Evolutionary conservation across 1,140 invertebrate species (phyloP).

Genomic region (Drosophila bifasciata): DNA sequence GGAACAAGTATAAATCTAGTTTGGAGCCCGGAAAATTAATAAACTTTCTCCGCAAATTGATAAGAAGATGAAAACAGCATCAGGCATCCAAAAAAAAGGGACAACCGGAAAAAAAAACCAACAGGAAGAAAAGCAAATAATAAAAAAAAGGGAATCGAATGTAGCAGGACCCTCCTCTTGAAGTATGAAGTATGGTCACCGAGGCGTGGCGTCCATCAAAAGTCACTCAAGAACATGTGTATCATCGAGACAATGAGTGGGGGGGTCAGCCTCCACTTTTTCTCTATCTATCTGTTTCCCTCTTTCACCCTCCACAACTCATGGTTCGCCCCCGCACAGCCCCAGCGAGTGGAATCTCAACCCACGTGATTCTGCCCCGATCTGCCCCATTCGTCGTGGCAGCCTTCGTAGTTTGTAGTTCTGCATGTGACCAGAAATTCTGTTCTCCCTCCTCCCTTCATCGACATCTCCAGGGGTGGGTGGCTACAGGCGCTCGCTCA

Average conservation of each 20-base stretch:
- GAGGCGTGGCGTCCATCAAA: slow-evolving; percentile 63
- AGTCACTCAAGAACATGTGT: slow-evolving; percentile 73
- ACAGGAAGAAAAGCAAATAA: slow-evolving; percentile 14
- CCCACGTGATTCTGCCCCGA: slow-evolving; percentile 57
- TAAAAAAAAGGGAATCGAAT: slow-evolving; percentile 28
- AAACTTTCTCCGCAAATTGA: slow-evolving; percentile 69
- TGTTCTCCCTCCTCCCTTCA: slow-evolving; percentile 43
- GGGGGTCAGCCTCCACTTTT: slow-evolving; percentile 15
- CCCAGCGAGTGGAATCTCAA: slow-evolving; percentile 31
- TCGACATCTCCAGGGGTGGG: background rate
- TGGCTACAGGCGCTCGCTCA: slow-evolving; percentile 5
- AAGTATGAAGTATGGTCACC: slow-evolving; percentile 35
- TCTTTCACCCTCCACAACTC: slow-evolving; percentile 19
- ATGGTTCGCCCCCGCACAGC: slow-evolving; percentile 12
- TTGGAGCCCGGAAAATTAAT: slow-evolving; percentile 64
- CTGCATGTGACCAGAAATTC: slow-evolving; percentile 69
- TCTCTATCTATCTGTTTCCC: slow-evolving; percentile 14
- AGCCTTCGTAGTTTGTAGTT: slow-evolving; percentile 25
- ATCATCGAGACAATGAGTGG: slow-evolving; percentile 10
- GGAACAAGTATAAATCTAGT: slow-evolving; percentile 21
- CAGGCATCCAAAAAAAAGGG: slow-evolving; percentile 2
- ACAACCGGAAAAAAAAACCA: slow-evolving; percentile 15
- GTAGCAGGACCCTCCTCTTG: slow-evolving; percentile 25
- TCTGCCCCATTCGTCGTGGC: slow-evolving; percentile 11
- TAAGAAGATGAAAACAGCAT: slow-evolving; percentile 55